phyloP scores from a whole-genome alignment of 2,888 invertebrate genomes.

The Panorpa germanica region DNA sequence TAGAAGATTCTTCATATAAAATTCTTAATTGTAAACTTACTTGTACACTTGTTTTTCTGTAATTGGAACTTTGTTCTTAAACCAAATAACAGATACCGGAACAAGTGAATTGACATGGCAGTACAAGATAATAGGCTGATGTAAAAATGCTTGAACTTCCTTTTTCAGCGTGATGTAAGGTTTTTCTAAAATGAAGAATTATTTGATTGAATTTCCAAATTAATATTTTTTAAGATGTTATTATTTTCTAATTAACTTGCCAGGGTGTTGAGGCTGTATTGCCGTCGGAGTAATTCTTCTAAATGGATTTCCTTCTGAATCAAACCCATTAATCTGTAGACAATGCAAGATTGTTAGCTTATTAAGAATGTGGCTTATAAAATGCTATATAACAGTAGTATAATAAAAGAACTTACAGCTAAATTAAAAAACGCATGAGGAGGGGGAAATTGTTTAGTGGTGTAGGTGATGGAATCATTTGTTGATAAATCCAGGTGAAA shows the following conservation, averaged over 20 bases:
- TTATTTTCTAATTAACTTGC: constrained; percentile 17
- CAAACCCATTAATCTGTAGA: constrained; percentile 39
- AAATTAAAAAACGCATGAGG: constrained; percentile 47
- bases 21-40: constrained; percentile 12
- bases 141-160: constrained; percentile 9
- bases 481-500: constrained; percentile 12
- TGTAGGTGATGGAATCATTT: constrained; percentile 21
- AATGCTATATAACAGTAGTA: constrained; percentile 1
- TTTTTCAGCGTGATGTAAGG: constrained; percentile 9
- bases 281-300: constrained; percentile 45
- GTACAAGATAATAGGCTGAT: constrained; percentile 24
- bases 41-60: constrained; percentile 10
- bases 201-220: constrained; percentile 5
- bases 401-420: constrained; percentile 26
- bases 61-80: constrained; percentile 17
- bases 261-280: constrained; percentile 36
- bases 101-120: constrained; percentile 42
- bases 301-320: constrained; percentile 36
- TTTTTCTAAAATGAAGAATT: constrained; percentile 12
- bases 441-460: constrained; percentile 37
- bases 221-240: constrained; percentile 2
- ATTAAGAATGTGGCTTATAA: neutral
- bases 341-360: constrained; percentile 8
- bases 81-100: constrained; percentile 39
- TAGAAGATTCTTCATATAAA: too few relatives aligned